Base-by-base conservation (phyloP, 2,888 invertebrate species). In the Conops quadrifasciatus region DNA sequence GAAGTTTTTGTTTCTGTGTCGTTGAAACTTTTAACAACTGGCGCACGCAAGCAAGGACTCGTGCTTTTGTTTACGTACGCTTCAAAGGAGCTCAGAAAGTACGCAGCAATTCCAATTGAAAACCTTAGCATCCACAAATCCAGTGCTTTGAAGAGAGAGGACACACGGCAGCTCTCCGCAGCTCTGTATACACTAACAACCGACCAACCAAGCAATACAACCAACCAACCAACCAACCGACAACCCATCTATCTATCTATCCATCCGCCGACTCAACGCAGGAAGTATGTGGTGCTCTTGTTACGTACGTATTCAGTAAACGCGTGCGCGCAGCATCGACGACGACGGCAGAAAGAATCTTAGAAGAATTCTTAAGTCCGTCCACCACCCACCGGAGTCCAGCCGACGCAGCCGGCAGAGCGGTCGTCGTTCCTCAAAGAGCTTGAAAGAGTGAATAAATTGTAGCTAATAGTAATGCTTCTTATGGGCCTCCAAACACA, bases 61-160 rank as follows among this genome's bases (percentile, higher is more conserved):
- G n/a, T n/a, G n/a, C n/a, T n/a, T n/a, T n/a, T n/a, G n/a, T n/a
- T n/a, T n/a, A n/a, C n/a, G n/a, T n/a, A n/a, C n/a, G n/a, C n/a
- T n/a, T n/a, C n/a, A n/a, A n/a, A n/a, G n/a, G n/a, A n/a, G n/a
- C n/a, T n/a, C n/a, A n/a, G 36, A 36, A 36, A 36, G 9, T 36
- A 36, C 36, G 36, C 5, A 24, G 24, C 5, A 64, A 47, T 51
- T 51, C 51, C 49, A 49, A 51, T 49, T 51, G n/a, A 26, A 49
- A 64, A n/a, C 16, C 64, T 56, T 30, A 65, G 51, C 51, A 65
- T 65, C 65, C 65, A 65, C 65, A 65, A 26, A n/a, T 62, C 1
- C 58, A 26, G 13, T 21, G 13, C 58, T 58, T 3, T 58, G 15
- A 9, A 15, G 19, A 43, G 62, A 21, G 62, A 43, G 11, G 24